Evolutionary conservation across 2,888 invertebrate species (phyloP), one percentile per base, ranked within the genome.

Genomic region (Noctua fimbriata): DNA sequence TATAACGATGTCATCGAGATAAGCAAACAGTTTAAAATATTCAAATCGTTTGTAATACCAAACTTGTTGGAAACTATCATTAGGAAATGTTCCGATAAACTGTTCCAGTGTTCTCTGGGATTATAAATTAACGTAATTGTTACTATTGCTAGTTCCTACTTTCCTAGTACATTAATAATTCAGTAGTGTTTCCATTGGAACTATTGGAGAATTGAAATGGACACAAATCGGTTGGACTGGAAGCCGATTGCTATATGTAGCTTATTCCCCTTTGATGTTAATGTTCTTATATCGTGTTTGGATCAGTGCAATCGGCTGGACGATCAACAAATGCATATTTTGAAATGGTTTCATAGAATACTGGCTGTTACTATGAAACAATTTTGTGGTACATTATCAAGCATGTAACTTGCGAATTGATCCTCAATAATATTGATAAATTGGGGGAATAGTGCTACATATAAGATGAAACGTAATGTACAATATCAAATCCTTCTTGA

Each of bases 191-290:
- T 55, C 49, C 58, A 77, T 63, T 44, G 72, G 75, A 73, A 66
- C 70, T 78, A 72, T 73, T 65, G 60, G 78, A 69, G 79, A 81
- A 88, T 76, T 69, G 82, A 76, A 87, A 87, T 75, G 78, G 74
- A 76, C 76, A 85, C 81, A 81, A 82, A 86, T 88, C 60, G 67
- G 72, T 52, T 78, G 73, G 72, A 80, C 80, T 70, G 66, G 24
- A 36, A 49, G 55, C 66, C 67, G 44, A 82, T 78, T 72, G 81
- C 71, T 78, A 44, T 44, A 44, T 44, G 69, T 74, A 72, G 75
- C 70, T 81, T 72, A 80, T 82, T 73, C 70, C 79, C 73, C 82
- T 87, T 90, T 89, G 89, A 90, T 89, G 90, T 85, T 86, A 87
- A 83, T 78, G 78, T 36, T 73, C 69, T 71, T 41, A 78, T 81